Evolutionary conservation across 2,888 invertebrate species (phyloP).

Genomic region (Cremastinae sp.): DNA sequence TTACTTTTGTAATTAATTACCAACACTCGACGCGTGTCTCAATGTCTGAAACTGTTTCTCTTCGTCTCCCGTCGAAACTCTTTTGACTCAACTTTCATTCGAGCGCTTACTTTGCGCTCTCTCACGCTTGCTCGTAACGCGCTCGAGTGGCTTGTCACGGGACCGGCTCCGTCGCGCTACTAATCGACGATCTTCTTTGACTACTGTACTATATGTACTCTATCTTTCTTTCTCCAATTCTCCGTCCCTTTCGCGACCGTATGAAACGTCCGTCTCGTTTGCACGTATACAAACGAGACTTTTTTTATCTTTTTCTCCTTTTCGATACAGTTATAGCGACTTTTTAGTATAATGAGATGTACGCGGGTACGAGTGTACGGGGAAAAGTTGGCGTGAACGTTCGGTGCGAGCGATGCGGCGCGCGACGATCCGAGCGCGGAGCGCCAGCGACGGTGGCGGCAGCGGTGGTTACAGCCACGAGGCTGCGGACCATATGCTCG

Average conservation of each 20-base stretch:
- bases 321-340: not conserved
- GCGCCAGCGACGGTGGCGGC: constrained; percentile 22
- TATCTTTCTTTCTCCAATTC: constrained; percentile 35
- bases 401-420: constrained; percentile 51
- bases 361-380: not conserved
- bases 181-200: constrained; percentile 56
- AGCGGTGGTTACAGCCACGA: constrained; percentile 44
- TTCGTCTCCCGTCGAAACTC: not conserved
- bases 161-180: constrained; percentile 51
- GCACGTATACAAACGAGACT: not conserved
- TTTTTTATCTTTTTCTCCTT: not conserved
- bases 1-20: constrained; percentile 31
- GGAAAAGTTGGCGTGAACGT: constrained; percentile 38
- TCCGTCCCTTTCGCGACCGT: constrained; percentile 41
- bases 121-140: constrained; percentile 18
- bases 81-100: constrained; percentile 2
- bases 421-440: constrained; percentile 32
- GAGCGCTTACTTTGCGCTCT: not conserved
- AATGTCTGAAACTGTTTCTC: not conserved
- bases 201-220: constrained; percentile 47
- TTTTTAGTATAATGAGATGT: constrained; percentile 1
- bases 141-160: constrained; percentile 44
- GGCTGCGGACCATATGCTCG: constrained; percentile 55
- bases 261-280: constrained; percentile 25
- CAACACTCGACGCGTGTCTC: not conserved